These are phyloP conservation scores for Notarius lentiginosus DNA, from an alignment of 2,113 vertebrate genomes.

Conservation along the genomic window DNA sequence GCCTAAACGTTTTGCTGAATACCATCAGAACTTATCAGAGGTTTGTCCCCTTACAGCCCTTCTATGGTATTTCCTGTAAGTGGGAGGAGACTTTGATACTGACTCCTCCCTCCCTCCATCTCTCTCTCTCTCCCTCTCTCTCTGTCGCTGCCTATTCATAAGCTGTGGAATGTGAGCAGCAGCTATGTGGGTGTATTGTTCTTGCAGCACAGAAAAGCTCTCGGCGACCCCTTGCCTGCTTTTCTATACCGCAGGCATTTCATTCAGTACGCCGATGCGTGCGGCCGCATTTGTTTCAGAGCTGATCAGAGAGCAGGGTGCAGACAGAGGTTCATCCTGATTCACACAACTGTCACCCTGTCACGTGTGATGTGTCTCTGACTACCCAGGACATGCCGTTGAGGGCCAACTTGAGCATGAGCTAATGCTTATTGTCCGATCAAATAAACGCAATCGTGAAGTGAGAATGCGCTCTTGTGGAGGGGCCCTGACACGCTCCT, in stretches of 20 bases:
- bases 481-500: conserved; percentile 33
- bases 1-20: not conserved
- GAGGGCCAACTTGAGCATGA: conserved; percentile 42
- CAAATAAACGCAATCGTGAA: conserved; percentile 15
- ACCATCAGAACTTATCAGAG: not conserved
- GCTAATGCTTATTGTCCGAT: conserved; percentile 47
- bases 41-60: not conserved
- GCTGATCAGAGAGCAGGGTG: conserved; percentile 11
- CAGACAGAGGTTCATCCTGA: conserved; percentile 16
- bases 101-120: not conserved
- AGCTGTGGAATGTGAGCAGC: conserved; percentile 58
- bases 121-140: conserved; percentile 19
- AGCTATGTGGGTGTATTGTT: conserved; percentile 64
- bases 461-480: conserved; percentile 25
- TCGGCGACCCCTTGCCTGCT: conserved; percentile 40
- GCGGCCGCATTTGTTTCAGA: conserved; percentile 42
- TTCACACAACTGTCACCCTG: conserved; percentile 43
- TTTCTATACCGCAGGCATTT: conserved; percentile 52
- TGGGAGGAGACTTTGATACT: not conserved
- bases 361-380: conserved; percentile 50
- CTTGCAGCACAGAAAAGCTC: conserved; percentile 44
- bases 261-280: conserved; percentile 48
- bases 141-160: conserved; percentile 49
- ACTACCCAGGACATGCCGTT: conserved; percentile 14
- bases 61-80: conserved; percentile 13